These are phyloP conservation scores for Craseonycteris thonglongyai DNA, from an alignment of 2,113 vertebrate genomes.

Conservation along the genomic window DNA sequence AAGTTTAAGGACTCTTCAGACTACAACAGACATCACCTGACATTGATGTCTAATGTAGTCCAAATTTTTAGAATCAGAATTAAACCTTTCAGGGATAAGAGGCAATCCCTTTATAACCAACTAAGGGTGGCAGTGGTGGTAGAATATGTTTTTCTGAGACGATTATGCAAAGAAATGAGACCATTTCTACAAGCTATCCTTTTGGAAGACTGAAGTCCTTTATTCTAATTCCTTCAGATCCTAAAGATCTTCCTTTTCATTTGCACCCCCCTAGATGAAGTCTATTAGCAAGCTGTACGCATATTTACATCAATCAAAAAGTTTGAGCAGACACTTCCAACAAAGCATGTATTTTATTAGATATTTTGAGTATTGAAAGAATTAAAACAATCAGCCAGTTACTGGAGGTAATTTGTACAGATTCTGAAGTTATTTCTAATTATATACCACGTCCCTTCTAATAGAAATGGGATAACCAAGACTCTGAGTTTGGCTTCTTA, in stretches of 20 bases:
- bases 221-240: neutral
- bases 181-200: neutral
- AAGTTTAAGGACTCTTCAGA: neutral
- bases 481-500: slow-evolving; percentile 7
- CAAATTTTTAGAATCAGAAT: neutral
- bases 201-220: slow-evolving; percentile 4
- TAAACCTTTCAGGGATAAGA: neutral
- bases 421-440: neutral
- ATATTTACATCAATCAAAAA: neutral
- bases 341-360: neutral
- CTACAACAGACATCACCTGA: neutral
- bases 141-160: neutral
- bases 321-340: neutral
- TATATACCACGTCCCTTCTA: neutral
- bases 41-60: neutral
- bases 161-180: neutral
- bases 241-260: neutral
- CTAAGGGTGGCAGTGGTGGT: neutral
- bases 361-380: neutral
- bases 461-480: neutral
- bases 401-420: neutral
- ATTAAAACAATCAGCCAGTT: neutral
- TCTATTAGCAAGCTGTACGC: neutral
- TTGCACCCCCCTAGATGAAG: neutral
- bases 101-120: neutral